Conservation (phyloP, 2,888 invertebrate genomes). For the Mesoligia furuncula region DNA sequence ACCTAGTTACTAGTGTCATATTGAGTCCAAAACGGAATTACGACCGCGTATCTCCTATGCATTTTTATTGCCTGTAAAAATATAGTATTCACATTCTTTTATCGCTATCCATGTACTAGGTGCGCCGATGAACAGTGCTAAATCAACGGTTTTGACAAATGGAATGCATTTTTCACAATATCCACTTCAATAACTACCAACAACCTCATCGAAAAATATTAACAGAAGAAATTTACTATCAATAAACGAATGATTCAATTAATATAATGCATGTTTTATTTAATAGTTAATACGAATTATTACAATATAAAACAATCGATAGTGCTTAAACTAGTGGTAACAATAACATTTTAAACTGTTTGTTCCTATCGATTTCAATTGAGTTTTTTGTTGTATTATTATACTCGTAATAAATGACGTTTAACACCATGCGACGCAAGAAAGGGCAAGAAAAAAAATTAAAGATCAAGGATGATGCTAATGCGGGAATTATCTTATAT, state of each 20-base stretch:
- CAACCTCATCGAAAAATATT: slow-evolving; percentile 80
- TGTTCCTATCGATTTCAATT: slow-evolving; percentile 76
- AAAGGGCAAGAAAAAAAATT: slow-evolving; percentile 47
- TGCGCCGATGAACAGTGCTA: slow-evolving; percentile 88
- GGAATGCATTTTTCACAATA: slow-evolving; percentile 89
- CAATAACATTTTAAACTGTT: slow-evolving; percentile 85
- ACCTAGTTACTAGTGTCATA: slow-evolving; percentile 58
- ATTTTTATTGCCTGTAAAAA: slow-evolving; percentile 81
- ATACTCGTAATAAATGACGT: slow-evolving; percentile 53
- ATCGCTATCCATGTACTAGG: slow-evolving; percentile 80
- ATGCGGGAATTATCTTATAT: slow-evolving; percentile 51
- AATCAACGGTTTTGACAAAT: slow-evolving; percentile 84
- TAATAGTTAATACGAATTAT: slow-evolving; percentile 73
- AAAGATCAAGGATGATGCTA: slow-evolving; percentile 34
- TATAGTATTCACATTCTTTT: slow-evolving; percentile 77
- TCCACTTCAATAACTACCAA: slow-evolving; percentile 81
- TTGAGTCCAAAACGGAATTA: slow-evolving; percentile 68
- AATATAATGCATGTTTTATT: slow-evolving; percentile 74
- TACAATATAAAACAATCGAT: slow-evolving; percentile 81
- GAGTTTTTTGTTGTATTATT: slow-evolving; percentile 65
- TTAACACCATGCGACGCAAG: slow-evolving; percentile 53
- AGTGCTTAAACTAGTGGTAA: slow-evolving; percentile 89
- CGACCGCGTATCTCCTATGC: slow-evolving; percentile 74
- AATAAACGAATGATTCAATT: slow-evolving; percentile 71
- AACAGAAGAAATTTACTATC: slow-evolving; percentile 75